phyloP scores from a whole-genome alignment of 2,113 vertebrate species.

The Cisticola juncidis region DNA sequence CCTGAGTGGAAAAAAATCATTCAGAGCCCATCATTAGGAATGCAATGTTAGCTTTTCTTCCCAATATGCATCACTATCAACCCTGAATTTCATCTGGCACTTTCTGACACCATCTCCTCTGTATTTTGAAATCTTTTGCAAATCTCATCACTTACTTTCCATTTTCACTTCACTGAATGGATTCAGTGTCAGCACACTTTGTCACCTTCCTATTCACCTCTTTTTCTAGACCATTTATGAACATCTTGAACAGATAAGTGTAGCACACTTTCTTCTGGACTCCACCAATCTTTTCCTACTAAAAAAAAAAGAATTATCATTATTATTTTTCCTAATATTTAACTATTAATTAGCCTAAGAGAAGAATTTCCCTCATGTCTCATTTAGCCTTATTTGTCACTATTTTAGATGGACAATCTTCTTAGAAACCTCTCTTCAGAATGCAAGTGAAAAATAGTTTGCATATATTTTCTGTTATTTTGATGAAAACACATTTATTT shows the following conservation, averaged over 20 bases:
- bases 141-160: background rate
- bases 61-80: background rate
- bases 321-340: background rate
- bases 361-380: background rate
- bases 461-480: background rate
- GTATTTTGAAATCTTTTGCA: background rate
- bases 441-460: background rate
- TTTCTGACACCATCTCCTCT: background rate
- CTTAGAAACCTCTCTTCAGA: background rate
- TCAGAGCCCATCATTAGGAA: background rate
- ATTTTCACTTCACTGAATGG: background rate
- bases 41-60: background rate
- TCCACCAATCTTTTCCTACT: background rate
- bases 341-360: background rate
- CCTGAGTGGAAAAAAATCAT: background rate
- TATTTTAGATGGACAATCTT: background rate
- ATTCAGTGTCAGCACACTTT: background rate
- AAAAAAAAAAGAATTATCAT: background rate
- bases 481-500: background rate
- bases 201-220: background rate
- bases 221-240: slow-evolving; percentile 1
- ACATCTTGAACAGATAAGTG: background rate
- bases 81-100: background rate
- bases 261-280: background rate
- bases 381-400: background rate